These are phyloP conservation scores for Phasianus colchicus DNA, from an alignment of 2,113 vertebrate species.

Conservation along the genomic window DNA sequence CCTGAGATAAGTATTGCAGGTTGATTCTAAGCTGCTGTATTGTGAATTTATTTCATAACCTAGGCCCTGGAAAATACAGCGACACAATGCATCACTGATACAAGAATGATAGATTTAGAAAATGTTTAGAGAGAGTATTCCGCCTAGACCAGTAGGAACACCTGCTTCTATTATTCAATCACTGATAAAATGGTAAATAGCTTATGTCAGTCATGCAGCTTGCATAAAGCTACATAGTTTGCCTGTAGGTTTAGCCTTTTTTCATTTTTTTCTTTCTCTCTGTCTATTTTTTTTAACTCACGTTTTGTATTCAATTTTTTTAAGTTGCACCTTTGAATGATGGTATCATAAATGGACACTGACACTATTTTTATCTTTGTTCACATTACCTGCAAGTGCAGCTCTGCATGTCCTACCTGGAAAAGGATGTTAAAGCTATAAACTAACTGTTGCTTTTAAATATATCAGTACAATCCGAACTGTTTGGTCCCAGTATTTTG, in stretches of 20 bases:
- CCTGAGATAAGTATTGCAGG: conserved; percentile 39
- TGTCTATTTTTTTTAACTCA: neutral
- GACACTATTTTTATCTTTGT: conserved; percentile 71
- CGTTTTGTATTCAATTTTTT: conserved; percentile 68
- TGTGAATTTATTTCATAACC: conserved; percentile 67
- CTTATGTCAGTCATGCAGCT: conserved; percentile 72
- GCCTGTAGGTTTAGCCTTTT: conserved; percentile 64
- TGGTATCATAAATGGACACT: conserved; percentile 64
- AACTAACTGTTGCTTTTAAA: conserved; percentile 32
- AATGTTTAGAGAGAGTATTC: conserved; percentile 74
- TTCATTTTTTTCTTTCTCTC: neutral
- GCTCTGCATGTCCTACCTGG: conserved; percentile 7
- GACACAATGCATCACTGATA: conserved; percentile 73
- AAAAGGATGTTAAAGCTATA: conserved; percentile 9
- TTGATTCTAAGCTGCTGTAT: conserved; percentile 54
- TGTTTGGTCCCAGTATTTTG: neutral
- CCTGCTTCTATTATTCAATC: conserved; percentile 79
- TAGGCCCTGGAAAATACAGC: conserved; percentile 56
- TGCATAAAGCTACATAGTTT: conserved; percentile 72
- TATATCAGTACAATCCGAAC: neutral
- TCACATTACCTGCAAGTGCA: conserved; percentile 59
- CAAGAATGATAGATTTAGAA: conserved; percentile 73
- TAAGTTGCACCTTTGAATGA: conserved; percentile 72
- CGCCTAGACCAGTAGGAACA: conserved; percentile 74
- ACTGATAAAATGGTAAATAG: conserved; percentile 81